phyloP scores from a whole-genome alignment of 2,797 vertebrate species.

The Hippocampus kuda region DNA sequence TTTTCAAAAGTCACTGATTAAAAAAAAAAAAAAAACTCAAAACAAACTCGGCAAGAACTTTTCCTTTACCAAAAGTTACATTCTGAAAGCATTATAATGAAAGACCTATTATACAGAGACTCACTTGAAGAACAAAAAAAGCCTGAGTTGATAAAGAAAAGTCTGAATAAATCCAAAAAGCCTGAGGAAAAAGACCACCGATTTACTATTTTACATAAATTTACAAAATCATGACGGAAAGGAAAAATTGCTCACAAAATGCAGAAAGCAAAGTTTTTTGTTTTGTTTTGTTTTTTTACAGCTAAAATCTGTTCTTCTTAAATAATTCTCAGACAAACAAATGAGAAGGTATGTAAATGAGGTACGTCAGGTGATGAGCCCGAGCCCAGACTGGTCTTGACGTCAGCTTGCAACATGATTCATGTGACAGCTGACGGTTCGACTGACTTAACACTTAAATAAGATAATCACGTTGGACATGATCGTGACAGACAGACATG shows the following conservation, averaged over 20 bases:
- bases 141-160: conserved; percentile 87
- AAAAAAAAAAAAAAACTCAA: conserved; percentile 51
- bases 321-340: conserved; percentile 90
- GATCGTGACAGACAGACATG: conserved; percentile 18
- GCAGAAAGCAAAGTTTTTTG: background rate
- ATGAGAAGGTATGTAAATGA: conserved; percentile 92
- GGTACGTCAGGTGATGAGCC: conserved; percentile 90
- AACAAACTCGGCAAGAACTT: conserved; percentile 60
- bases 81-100: conserved; percentile 76
- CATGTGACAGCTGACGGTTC: conserved; percentile 43
- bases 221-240: conserved; percentile 80
- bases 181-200: conserved; percentile 83
- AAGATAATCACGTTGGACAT: conserved; percentile 67
- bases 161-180: conserved; percentile 77
- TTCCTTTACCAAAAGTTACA: conserved; percentile 81
- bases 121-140: conserved; percentile 66
- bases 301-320: conserved; percentile 91
- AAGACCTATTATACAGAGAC: conserved; percentile 70
- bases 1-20: conserved; percentile 25
- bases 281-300: conserved; percentile 74
- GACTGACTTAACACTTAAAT: conserved; percentile 72
- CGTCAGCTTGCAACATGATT: conserved; percentile 65
- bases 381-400: conserved; percentile 48
- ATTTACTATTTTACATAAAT: conserved; percentile 96
- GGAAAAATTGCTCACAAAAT: conserved; percentile 63